Evolutionary conservation across 1,140 invertebrate species (phyloP).

Genomic region (Leptopilina clavipes): DNA sequence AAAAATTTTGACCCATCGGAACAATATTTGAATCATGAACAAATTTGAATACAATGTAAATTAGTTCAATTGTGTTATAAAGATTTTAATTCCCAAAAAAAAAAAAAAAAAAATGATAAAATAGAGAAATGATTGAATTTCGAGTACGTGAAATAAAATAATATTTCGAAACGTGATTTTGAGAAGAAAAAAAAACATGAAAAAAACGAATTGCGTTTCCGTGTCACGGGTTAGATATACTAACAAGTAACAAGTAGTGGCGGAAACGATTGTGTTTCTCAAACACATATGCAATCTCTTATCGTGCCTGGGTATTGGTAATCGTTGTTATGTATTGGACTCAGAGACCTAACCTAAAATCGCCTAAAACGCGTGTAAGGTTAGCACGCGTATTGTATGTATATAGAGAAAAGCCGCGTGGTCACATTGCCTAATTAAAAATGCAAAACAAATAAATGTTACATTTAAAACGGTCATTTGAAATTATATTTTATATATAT

Average conservation of each 20-base stretch:
- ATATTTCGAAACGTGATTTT: slow-evolving; percentile 9
- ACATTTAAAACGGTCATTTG: not conserved
- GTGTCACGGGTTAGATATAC: not conserved
- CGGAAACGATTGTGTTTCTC: slow-evolving; percentile 30
- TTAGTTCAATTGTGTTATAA: no score
- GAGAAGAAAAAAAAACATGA: slow-evolving; percentile 17
- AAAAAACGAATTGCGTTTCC: slow-evolving; percentile 27
- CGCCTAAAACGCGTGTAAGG: slow-evolving; percentile 26
- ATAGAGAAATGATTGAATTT: not conserved
- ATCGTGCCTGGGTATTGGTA: slow-evolving; percentile 21
- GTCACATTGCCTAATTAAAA: slow-evolving; percentile 15
- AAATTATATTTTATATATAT: no score
- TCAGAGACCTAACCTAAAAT: slow-evolving; percentile 32
- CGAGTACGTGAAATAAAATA: not conserved
- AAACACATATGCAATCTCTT: slow-evolving; percentile 13
- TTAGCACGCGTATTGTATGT: slow-evolving; percentile 12
- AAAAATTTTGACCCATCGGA: no score
- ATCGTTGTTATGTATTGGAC: slow-evolving; percentile 21
- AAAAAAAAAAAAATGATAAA: not conserved
- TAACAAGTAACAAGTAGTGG: slow-evolving; percentile 30
- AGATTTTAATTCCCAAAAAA: not conserved
- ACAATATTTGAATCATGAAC: no score
- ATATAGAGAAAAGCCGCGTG: not conserved
- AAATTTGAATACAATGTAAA: no score
- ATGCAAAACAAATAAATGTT: slow-evolving; percentile 11